Evolutionary conservation across 2,113 vertebrate species (phyloP).

Genomic region (Galbula dea): DNA sequence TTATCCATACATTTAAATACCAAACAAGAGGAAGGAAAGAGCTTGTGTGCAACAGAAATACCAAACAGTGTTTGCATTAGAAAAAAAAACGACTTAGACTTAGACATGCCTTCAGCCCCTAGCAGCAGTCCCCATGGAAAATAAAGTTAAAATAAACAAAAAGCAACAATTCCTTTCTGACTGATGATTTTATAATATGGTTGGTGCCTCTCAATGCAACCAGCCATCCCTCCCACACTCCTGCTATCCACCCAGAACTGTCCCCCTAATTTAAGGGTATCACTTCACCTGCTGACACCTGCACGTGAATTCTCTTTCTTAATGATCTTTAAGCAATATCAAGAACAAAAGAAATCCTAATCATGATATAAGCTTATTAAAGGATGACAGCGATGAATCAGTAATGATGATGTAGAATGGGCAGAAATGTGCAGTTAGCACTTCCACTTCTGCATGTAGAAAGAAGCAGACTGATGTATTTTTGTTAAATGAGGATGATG

Average conservation of each 20-base stretch:
- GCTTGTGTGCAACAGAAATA: constrained; percentile 60
- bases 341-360: constrained; percentile 57
- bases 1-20: constrained; percentile 66
- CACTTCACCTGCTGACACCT: constrained; percentile 22
- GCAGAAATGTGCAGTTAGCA: constrained; percentile 22
- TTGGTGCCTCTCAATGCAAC: background rate
- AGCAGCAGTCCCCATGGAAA: constrained; percentile 58
- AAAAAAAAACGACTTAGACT: constrained; percentile 45
- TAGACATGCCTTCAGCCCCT: constrained; percentile 45
- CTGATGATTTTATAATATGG: constrained; percentile 65
- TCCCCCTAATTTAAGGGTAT: background rate
- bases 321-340: constrained; percentile 42
- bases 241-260: background rate
- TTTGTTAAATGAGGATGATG: constrained; percentile 8
- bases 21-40: constrained; percentile 59
- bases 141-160: constrained; percentile 63
- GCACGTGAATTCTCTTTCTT: constrained; percentile 5
- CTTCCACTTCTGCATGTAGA: background rate
- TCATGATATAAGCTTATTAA: constrained; percentile 53
- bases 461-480: background rate
- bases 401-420: constrained; percentile 14
- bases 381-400: constrained; percentile 48
- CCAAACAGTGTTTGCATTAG: constrained; percentile 60
- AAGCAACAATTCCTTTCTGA: constrained; percentile 55
- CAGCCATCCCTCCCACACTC: background rate